Conservation (phyloP, 1,140 invertebrate species). For the Apis florea region DNA sequence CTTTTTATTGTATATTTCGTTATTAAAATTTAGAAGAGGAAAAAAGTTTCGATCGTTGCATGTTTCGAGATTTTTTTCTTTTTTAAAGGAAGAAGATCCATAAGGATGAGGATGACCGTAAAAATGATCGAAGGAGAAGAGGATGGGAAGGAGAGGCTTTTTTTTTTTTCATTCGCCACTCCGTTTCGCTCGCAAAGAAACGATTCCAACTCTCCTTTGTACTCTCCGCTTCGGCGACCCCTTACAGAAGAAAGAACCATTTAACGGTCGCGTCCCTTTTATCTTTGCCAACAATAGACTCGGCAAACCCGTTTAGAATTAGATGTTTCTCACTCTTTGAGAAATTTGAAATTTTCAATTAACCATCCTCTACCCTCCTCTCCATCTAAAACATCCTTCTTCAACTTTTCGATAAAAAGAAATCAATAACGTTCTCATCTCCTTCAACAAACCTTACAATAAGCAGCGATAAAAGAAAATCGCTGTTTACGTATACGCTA, state of each 20-base stretch:
- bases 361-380: neutral
- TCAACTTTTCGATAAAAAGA: no score
- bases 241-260: constrained; percentile 43
- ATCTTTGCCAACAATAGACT: constrained; percentile 1
- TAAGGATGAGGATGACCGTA: neutral
- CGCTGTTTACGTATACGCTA: no score
- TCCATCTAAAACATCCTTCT: no score
- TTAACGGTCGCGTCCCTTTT: constrained; percentile 44
- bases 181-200: constrained; percentile 53
- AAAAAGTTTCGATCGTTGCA: constrained; percentile 33
- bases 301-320: neutral
- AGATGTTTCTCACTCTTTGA: neutral
- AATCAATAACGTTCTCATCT: no score
- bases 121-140: neutral
- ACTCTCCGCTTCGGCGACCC: constrained; percentile 35
- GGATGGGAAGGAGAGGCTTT: constrained; percentile 31
- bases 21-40: no score
- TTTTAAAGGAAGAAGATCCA: constrained; percentile 16
- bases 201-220: constrained; percentile 54
- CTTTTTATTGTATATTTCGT: no score
- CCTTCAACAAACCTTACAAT: no score
- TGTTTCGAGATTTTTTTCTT: neutral
- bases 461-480: no score
- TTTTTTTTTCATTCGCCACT: constrained; percentile 51
- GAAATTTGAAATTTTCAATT: neutral